These are phyloP conservation scores for Sakesphorus luctuosus DNA, from an alignment of 2,113 vertebrate species.

Conservation along the genomic window DNA sequence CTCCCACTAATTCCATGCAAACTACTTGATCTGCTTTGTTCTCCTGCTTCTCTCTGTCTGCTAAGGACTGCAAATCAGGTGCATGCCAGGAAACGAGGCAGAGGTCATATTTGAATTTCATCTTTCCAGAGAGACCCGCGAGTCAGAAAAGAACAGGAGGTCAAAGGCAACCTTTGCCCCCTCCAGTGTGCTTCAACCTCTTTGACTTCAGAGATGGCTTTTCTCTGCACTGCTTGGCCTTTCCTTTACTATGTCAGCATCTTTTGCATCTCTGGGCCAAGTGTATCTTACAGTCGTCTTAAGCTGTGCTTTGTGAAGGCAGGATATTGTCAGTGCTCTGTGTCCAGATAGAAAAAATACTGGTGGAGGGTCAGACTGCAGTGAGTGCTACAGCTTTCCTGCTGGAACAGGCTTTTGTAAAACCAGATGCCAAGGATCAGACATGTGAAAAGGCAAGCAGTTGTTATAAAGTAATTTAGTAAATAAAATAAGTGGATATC, in stretches of 20 bases:
- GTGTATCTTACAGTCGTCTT: background rate
- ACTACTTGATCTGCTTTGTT: background rate
- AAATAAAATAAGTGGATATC: conserved; percentile 32
- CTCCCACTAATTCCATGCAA: background rate
- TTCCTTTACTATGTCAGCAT: background rate
- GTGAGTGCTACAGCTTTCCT: background rate
- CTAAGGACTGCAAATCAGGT: background rate
- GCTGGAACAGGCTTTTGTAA: background rate
- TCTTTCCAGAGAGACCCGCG: fast-evolving
- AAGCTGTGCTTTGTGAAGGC: background rate
- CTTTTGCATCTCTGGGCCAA: background rate
- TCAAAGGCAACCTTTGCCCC: background rate
- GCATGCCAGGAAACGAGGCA: background rate
- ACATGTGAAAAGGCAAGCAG: background rate
- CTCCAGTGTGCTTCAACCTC: background rate
- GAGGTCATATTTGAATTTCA: background rate
- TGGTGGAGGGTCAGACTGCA: background rate
- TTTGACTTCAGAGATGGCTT: background rate
- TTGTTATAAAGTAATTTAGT: background rate
- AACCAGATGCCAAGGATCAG: background rate
- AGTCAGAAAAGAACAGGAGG: background rate
- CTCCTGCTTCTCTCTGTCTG: background rate
- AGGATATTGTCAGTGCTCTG: background rate
- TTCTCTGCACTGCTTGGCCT: background rate
- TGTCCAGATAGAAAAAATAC: background rate